Base-by-base conservation (phyloP, 2,113 vertebrate species). In the Polyodon spathula region DNA sequence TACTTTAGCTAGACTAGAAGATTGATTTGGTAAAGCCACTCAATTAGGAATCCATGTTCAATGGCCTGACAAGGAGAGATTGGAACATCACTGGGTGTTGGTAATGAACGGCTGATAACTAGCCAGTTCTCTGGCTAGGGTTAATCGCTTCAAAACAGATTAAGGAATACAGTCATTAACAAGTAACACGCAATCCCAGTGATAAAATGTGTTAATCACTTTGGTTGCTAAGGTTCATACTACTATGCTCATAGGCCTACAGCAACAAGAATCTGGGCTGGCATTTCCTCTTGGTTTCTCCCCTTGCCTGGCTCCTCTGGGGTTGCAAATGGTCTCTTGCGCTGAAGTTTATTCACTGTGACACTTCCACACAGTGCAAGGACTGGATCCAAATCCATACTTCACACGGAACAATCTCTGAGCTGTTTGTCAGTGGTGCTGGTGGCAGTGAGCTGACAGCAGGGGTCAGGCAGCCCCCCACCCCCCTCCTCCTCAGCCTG, bases 91-190 rank as follows among this genome's bases (percentile, higher is more conserved):
- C 67, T 74, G 73, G 72, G 71, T 74, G 71, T 68, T 76, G 63
- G 74, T 80, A 80, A 82, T 82, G 76, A 82, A 78, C 74, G 81
- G 76, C 78, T 80, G 81, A 80, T 81, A 83, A 82, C 76, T 80
- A 74, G 72, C 77, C 74, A 73, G 78, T 80, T 80, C 72, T 71
- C 69, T 67, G 75, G 77, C 78, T 68, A 70, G 76, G 78, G 82
- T 82, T 85, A 85, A 85, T 85, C 81, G 78, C 73, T 70, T 73
- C 77, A 60, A 52, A 66, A 71, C 76, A 81, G 81, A 83, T 83
- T 83, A 82, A 76, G 74, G 68, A 73, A 78, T 81, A 84, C 81
- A 82, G 75, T 27, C 27, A 27, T 27, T 27, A 27, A 27, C 27
- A 27, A 27, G 27, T 27, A 27, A 27, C 27, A 27, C 27, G 27